These are phyloP conservation scores for Desoria tigrina DNA, from an alignment of 2,888 invertebrate species.

Conservation along the genomic window DNA sequence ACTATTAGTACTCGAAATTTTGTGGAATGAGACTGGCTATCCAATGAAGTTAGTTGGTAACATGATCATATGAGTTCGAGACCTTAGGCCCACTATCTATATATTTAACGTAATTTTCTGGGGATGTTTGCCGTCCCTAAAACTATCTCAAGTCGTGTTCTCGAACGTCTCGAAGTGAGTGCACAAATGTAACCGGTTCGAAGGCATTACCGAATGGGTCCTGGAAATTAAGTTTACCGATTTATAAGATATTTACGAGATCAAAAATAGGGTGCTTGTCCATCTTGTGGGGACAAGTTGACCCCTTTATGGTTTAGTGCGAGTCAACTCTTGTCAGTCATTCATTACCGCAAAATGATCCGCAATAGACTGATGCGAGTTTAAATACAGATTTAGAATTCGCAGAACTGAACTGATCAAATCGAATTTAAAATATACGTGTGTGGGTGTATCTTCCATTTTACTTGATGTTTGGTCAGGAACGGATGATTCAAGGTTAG, in stretches of 20 bases:
- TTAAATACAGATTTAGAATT: not conserved
- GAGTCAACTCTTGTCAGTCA: slow-evolving; percentile 10
- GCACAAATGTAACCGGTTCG: slow-evolving; percentile 17
- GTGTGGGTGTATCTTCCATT: slow-evolving; percentile 5
- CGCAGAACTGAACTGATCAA: slow-evolving; percentile 7
- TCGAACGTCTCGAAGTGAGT: slow-evolving; percentile 16
- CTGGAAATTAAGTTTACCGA: slow-evolving; percentile 19
- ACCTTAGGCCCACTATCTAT: slow-evolving; percentile 2
- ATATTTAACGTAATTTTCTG: slow-evolving; percentile 24
- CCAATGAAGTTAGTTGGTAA: no score
- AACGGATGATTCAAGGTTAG: not conserved
- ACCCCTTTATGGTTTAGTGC: slow-evolving; percentile 3
- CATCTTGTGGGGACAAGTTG: not conserved
- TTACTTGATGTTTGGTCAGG: slow-evolving; percentile 3
- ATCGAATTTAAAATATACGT: not conserved
- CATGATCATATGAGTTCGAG: no score
- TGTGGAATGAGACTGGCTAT: no score
- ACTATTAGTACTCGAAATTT: no score
- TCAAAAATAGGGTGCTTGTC: slow-evolving; percentile 1
- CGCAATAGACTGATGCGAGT: slow-evolving; percentile 4
- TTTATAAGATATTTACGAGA: slow-evolving; percentile 11
- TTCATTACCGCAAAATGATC: slow-evolving; percentile 5
- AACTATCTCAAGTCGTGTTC: slow-evolving; percentile 33
- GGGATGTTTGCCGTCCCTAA: slow-evolving; percentile 53
- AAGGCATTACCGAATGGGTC: slow-evolving; percentile 17